These are phyloP conservation scores for Mamestra brassicae DNA, from an alignment of 2,888 invertebrate genomes.

Conservation along the genomic window DNA sequence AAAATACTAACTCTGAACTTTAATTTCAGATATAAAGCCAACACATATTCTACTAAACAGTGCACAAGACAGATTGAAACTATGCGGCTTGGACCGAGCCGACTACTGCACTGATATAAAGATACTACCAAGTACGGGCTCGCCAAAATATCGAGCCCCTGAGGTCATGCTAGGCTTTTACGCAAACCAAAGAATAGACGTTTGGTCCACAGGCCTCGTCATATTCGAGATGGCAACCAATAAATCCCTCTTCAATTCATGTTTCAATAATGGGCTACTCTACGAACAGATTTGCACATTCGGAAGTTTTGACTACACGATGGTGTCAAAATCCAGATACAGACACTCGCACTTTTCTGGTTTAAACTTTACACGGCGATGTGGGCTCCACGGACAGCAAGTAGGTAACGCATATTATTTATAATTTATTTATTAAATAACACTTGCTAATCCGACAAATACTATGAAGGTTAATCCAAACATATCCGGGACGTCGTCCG, in stretches of 20 bases:
- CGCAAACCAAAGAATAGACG: conserved; percentile 74
- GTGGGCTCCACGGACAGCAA: conserved; percentile 58
- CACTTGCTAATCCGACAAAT: no score
- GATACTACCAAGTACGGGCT: conserved; percentile 68
- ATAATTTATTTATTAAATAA: background rate
- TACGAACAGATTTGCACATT: conserved; percentile 75
- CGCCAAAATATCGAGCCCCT: conserved; percentile 77
- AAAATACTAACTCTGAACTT: background rate
- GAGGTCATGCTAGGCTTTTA: conserved; percentile 80
- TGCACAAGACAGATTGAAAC: conserved; percentile 69
- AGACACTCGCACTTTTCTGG: conserved; percentile 68
- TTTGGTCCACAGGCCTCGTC: conserved; percentile 81
- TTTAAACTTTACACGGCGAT: conserved; percentile 63
- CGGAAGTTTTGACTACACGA: conserved; percentile 71
- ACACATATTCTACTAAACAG: conserved; percentile 77
- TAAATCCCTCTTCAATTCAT: conserved; percentile 69
- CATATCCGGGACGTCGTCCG: no score
- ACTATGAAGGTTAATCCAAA: no score
- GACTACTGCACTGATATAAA: conserved; percentile 48
- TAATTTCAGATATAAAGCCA: conserved; percentile 81
- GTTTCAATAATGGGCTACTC: conserved; percentile 74
- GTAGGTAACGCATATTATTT: conserved; percentile 9
- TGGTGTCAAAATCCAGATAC: conserved; percentile 69
- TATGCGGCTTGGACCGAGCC: conserved; percentile 81
- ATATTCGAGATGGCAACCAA: conserved; percentile 80